Evolutionary conservation across 1,140 invertebrate species (phyloP).

Genomic region (Chrysoperla carnea): DNA sequence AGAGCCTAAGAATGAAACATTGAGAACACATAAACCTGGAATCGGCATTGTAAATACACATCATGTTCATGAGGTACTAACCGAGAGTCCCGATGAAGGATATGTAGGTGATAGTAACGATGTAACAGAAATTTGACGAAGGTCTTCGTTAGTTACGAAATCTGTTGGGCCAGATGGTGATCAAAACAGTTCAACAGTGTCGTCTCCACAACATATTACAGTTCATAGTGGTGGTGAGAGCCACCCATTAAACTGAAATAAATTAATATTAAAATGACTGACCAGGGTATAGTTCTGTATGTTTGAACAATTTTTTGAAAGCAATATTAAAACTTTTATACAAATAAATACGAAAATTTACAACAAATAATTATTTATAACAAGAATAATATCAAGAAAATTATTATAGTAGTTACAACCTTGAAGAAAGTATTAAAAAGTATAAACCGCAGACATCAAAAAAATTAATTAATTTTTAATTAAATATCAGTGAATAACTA

Average conservation of each 20-base stretch:
- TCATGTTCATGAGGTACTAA: constrained; percentile 35
- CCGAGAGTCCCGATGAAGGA: constrained; percentile 73
- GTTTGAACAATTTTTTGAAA: neutral
- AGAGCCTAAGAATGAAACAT: constrained; percentile 13
- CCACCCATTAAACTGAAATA: neutral
- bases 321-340: neutral
- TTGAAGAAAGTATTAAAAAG: neutral
- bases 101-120: constrained; percentile 56
- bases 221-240: neutral
- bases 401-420: neutral
- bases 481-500: no score
- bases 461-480: no score
- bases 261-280: neutral
- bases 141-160: constrained; percentile 12
- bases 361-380: neutral
- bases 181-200: neutral
- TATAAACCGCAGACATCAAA: neutral
- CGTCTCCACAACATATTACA: neutral
- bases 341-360: neutral
- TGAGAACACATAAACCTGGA: constrained; percentile 19
- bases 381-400: neutral
- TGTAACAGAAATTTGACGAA: constrained; percentile 41
- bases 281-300: neutral
- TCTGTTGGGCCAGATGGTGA: neutral
- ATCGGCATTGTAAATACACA: constrained; percentile 17